Percentiles rank a stretch among this genome's conserved stretches.
These are phyloP conservation scores for Sycophila sp. DNA, from an alignment of 1,140 invertebrate species.

Conservation along the genomic window DNA sequence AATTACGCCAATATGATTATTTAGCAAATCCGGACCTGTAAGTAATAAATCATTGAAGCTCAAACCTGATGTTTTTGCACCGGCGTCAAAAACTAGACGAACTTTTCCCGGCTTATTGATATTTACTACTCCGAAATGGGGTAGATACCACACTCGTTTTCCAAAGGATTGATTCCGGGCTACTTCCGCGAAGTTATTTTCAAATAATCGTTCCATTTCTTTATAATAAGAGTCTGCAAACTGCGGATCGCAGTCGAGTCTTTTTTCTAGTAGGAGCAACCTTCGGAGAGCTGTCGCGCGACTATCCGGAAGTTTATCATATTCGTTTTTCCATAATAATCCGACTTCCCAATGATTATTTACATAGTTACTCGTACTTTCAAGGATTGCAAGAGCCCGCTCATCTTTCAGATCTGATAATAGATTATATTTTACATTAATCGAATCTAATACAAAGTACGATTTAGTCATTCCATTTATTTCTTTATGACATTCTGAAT, in stretches of 20 bases:
- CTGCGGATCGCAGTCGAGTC: not conserved
- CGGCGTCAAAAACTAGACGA: not conserved
- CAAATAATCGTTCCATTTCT: constrained; percentile 1
- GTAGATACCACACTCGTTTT: not conserved
- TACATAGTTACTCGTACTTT: no score
- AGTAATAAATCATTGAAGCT: constrained; percentile 5
- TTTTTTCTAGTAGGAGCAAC: no score
- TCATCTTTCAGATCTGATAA: no score
- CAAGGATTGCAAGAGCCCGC: no score
- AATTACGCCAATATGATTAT: not conserved
- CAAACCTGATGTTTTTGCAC: not conserved
- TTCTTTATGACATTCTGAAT: no score
- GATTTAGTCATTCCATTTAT: no score
- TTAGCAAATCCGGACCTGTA: not conserved
- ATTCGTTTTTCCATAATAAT: no score
- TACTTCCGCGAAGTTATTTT: not conserved
- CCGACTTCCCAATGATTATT: no score
- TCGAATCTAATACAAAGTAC: no score
- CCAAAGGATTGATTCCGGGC: not conserved
- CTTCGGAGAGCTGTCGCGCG: no score
- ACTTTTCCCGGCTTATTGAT: constrained; percentile 7
- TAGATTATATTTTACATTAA: no score
- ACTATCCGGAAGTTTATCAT: no score
- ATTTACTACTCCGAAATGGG: constrained; percentile 13
- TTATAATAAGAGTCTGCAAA: constrained; percentile 13